Base-by-base conservation (phyloP, 2,113 vertebrate species). In the Poeciliopsis retropinna region DNA sequence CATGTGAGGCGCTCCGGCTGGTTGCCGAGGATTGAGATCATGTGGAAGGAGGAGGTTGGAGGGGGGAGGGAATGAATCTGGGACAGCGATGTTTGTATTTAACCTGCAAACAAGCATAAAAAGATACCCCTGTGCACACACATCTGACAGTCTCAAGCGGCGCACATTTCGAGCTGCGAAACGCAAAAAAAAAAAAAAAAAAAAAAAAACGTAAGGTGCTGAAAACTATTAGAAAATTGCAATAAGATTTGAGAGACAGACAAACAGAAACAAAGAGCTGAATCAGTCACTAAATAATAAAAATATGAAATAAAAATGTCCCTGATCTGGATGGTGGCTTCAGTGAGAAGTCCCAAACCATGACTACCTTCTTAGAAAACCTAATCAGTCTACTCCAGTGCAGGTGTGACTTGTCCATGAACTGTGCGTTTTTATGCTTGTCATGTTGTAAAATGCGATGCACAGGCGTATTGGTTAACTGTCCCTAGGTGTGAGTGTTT, bases 51-150 rank as follows among this genome's bases (percentile, higher is more conserved):
- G 30, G 64, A 76, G 67, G 60, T 3, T 25, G 54, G n/a, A 28
- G 28, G 27, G 60, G 61, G 30, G 67, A 76, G 67, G 60, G 75
- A 74, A 78, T 72, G 73, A 81, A 88, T 87, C 72, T 88, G 72
- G 86, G 87, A 85, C 82, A 60, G 81, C 67, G 61, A 62, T 75
- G 64, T 88, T 86, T 85, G 83, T 81, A 75, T 89, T 88, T 81
- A 90, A 89, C 80, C 83, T 80, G 74, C 79, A 85, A 85, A 91
- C 64, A 80, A 67, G 77, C 75, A 67, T 37, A 80, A 84, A 85
- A 88, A 85, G 64, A 67, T 68, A 44, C 39, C 67, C 41, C 64
- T 67, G 64, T 54, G 12, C 47, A 68, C 70, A 83, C 65, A 76
- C 66, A 69, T 81, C 82, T 51, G 70, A 76, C 63, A 79, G 78